These are phyloP conservation scores for Capricornis sumatraensis DNA, from an alignment of 2,113 vertebrate species.

Conservation along the genomic window DNA sequence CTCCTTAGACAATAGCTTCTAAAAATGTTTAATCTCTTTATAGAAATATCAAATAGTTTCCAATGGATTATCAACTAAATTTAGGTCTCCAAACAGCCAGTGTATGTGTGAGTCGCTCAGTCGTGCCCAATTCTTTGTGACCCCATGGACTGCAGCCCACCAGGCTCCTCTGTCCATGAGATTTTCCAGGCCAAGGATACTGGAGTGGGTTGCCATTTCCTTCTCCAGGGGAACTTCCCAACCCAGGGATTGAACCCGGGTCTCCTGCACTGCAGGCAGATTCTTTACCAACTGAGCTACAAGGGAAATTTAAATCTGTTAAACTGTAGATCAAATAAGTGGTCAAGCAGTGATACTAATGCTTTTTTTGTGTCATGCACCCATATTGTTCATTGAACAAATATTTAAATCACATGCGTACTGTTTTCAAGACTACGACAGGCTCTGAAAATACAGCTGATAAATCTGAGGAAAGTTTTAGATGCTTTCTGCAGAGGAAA, in stretches of 20 bases:
- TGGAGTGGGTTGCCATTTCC: no score
- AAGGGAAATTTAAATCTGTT: not conserved
- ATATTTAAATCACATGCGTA: not conserved
- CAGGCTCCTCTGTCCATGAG: no score
- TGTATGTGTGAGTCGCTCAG: not conserved
- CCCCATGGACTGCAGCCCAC: no score
- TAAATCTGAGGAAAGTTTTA: not conserved
- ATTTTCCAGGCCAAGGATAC: no score
- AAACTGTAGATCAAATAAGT: not conserved
- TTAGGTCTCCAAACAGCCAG: not conserved
- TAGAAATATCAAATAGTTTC: not conserved
- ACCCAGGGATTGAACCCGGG: no score
- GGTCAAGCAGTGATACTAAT: not conserved
- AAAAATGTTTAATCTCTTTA: not conserved
- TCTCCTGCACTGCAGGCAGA: no score
- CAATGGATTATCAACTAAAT: not conserved
- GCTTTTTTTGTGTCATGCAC: not conserved
- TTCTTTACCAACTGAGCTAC: no score
- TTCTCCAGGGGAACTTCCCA: no score
- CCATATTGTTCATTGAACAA: not conserved
- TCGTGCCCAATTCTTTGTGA: no score
- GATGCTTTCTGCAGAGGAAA: not conserved
- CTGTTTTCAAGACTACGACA: not conserved
- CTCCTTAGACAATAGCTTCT: not conserved
- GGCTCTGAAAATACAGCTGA: not conserved